Conservation (phyloP, 2,797 vertebrate species). For the Acropternis orthonyx region DNA sequence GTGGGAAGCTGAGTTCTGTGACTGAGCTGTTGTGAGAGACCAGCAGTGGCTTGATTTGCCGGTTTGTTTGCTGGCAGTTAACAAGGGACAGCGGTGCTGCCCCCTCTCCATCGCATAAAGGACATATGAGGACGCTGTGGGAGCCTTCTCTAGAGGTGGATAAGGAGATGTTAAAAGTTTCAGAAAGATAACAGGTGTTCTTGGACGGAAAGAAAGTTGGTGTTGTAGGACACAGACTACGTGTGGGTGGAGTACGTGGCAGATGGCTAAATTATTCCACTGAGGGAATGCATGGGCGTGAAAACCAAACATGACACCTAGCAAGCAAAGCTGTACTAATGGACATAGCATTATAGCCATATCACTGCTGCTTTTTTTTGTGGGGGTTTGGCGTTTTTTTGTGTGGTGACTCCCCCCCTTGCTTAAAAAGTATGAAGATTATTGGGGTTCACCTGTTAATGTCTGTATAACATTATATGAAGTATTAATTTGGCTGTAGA, state of each 20-base stretch:
- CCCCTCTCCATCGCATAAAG: rapidly evolving
- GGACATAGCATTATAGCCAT: rapidly evolving
- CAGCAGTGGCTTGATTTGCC: neutral
- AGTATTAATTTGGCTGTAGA: neutral
- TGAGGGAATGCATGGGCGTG: neutral
- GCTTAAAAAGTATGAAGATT: neutral
- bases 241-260: rapidly evolving
- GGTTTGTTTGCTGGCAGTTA: neutral
- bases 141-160: neutral
- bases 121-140: rapidly evolving
- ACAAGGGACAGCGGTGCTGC: neutral
- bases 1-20: neutral
- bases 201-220: neutral
- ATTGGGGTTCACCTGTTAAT: neutral
- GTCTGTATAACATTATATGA: neutral
- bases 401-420: rapidly evolving
- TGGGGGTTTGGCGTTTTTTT: neutral
- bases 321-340: neutral
- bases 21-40: neutral
- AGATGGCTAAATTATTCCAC: neutral
- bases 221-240: neutral
- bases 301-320: rapidly evolving
- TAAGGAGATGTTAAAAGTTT: neutral
- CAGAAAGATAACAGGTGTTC: neutral
- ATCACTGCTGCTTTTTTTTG: rapidly evolving